phyloP scores from a whole-genome alignment of 53 echinoderm and acorn worm genomes.

The Holothuria scabra region DNA sequence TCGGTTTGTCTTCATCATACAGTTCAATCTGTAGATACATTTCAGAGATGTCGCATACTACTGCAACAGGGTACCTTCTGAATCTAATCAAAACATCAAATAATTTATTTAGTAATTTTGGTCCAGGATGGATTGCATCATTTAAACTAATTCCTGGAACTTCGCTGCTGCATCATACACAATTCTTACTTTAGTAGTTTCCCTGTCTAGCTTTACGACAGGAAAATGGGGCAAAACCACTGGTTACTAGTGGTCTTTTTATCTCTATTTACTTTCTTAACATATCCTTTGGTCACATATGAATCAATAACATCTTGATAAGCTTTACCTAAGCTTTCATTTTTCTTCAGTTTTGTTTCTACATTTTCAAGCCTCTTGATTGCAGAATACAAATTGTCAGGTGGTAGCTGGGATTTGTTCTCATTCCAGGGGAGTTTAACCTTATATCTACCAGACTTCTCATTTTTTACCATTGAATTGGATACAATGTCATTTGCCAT shows the following conservation, averaged over 20 bases:
- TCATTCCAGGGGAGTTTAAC: conserved; percentile 42
- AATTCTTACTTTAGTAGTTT: conserved; percentile 33
- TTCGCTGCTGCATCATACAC: conserved; percentile 47
- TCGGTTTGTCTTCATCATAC: conserved; percentile 18
- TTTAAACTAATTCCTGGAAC: conserved; percentile 26
- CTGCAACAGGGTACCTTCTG: conserved; percentile 7
- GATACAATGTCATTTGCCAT: conserved; percentile 2
- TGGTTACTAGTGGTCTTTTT: not conserved
- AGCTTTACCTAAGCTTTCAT: conserved; percentile 11
- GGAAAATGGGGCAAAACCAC: conserved; percentile 51
- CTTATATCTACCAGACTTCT: not conserved
- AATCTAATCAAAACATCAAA: conserved; percentile 42
- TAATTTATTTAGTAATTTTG: conserved; percentile 33
- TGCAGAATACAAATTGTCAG: not conserved
- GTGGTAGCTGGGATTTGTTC: not conserved
- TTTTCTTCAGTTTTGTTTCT: conserved; percentile 16
- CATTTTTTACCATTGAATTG: not conserved
- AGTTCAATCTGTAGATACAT: conserved; percentile 44
- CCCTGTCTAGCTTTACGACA: conserved; percentile 9
- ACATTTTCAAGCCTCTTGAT: conserved; percentile 22
- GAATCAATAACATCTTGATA: conserved; percentile 16
- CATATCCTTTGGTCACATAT: conserved; percentile 7
- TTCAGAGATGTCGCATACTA: conserved; percentile 37
- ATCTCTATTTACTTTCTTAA: conserved; percentile 16
- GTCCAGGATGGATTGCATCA: conserved; percentile 25